phyloP scores from a whole-genome alignment of 2,888 invertebrate species.

The Dasysyrphus tricinctus region DNA sequence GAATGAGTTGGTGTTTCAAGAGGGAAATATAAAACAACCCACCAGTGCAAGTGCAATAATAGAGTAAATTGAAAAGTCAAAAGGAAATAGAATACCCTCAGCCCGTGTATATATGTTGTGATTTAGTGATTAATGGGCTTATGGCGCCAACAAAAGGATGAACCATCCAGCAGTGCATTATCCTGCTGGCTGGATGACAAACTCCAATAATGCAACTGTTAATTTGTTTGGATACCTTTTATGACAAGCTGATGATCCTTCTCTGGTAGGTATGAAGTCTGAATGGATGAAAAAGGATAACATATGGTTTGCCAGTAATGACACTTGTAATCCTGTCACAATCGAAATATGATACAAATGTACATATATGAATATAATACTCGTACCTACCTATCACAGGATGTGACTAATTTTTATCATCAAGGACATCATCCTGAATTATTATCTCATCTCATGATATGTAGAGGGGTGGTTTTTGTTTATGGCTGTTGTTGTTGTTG shows the following conservation, averaged over 20 bases:
- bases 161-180: constrained; percentile 53
- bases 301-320: constrained; percentile 64
- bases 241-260: constrained; percentile 21
- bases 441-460: constrained; percentile 57
- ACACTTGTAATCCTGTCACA: constrained; percentile 59
- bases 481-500: constrained; percentile 22
- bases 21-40: constrained; percentile 8
- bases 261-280: constrained; percentile 1
- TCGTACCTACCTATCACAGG: constrained; percentile 3
- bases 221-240: constrained; percentile 59
- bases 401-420: constrained; percentile 67
- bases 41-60: constrained; percentile 55
- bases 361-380: neutral
- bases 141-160: constrained; percentile 72
- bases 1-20: constrained; percentile 24
- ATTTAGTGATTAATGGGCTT: constrained; percentile 66
- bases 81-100: constrained; percentile 42
- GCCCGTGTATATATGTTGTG: constrained; percentile 21
- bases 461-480: constrained; percentile 22
- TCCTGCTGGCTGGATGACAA: constrained; percentile 33
- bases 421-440: constrained; percentile 58
- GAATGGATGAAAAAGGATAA: constrained; percentile 32
- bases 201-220: constrained; percentile 56
- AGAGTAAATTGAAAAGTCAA: constrained; percentile 65
- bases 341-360: constrained; percentile 43